phyloP scores from a whole-genome alignment of 2,797 vertebrate species.

The Allobates femoralis region DNA sequence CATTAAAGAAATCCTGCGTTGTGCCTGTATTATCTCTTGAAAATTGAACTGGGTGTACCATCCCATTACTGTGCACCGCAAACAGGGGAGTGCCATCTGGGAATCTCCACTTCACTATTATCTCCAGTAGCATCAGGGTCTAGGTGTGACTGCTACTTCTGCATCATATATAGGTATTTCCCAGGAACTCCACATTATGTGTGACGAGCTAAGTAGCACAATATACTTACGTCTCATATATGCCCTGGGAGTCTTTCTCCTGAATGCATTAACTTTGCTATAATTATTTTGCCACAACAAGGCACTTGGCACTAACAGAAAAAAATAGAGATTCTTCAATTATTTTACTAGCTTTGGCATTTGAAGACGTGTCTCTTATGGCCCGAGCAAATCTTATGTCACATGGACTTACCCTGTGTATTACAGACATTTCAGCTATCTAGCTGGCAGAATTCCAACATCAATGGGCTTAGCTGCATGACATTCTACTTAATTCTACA shows the following conservation, averaged over 20 bases:
- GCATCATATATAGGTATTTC: too few relatives aligned
- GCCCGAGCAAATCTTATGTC: neutral
- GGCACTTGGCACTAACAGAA: neutral
- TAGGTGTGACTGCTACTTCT: too few relatives aligned
- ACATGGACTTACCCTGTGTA: slow-evolving; percentile 1
- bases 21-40: too few relatives aligned
- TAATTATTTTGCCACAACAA: neutral
- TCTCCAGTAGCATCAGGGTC: too few relatives aligned
- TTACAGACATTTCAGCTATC: neutral
- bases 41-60: too few relatives aligned
- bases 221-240: neutral
- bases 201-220: neutral
- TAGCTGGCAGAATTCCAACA: slow-evolving; percentile 11
- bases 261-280: neutral
- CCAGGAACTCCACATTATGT: too few relatives aligned
- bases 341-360: neutral
- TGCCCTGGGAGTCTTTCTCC: neutral
- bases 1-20: too few relatives aligned
- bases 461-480: neutral
- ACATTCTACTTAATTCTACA: neutral
- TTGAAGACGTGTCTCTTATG: neutral
- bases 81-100: too few relatives aligned
- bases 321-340: neutral
- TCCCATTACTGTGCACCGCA: too few relatives aligned
- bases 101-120: too few relatives aligned